These are phyloP conservation scores for Melanotaenia nigrans DNA, from an alignment of 2,797 vertebrate genomes.

Conservation along the genomic window DNA sequence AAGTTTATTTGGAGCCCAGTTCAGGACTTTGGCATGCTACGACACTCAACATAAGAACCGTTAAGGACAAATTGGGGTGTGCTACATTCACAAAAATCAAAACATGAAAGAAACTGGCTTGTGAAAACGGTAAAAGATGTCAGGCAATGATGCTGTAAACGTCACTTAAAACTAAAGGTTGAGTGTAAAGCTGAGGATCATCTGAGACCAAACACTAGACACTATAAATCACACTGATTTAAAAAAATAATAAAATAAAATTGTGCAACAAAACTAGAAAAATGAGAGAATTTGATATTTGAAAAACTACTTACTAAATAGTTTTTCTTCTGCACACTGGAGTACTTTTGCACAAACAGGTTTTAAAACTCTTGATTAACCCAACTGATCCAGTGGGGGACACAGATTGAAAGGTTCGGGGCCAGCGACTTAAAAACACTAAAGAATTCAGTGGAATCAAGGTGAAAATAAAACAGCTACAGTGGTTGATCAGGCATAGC, in stretches of 20 bases:
- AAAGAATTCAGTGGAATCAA: conserved; percentile 14
- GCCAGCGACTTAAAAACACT: conserved; percentile 23
- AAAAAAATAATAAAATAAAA: conserved; percentile 31
- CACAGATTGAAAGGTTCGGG: not conserved
- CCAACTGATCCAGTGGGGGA: conserved; percentile 17
- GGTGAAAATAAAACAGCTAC: conserved; percentile 33
- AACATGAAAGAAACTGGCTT: conserved; percentile 38
- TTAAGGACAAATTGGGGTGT: conserved; percentile 15
- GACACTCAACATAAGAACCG: conserved; percentile 35
- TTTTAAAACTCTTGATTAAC: conserved; percentile 15
- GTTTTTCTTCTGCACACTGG: conserved; percentile 28
- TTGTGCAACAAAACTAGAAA: conserved; percentile 36
- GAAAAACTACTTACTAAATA: conserved; percentile 31
- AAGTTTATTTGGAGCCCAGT: conserved; percentile 38
- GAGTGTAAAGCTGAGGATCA: conserved; percentile 43
- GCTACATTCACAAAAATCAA: conserved; percentile 54
- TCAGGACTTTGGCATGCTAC: conserved; percentile 63
- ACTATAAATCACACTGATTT: conserved; percentile 35
- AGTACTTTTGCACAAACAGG: conserved; percentile 24
- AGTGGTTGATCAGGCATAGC: conserved; percentile 27
- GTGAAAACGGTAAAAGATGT: conserved; percentile 10
- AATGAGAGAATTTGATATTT: conserved; percentile 50
- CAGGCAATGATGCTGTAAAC: conserved; percentile 1
- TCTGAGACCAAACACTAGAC: conserved; percentile 44
- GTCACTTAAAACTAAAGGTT: conserved; percentile 22